Percentiles rank a stretch among this genome's conserved stretches.
Conservation (phyloP, 2,113 vertebrate genomes). For the Trochalopteron elliotii region DNA sequence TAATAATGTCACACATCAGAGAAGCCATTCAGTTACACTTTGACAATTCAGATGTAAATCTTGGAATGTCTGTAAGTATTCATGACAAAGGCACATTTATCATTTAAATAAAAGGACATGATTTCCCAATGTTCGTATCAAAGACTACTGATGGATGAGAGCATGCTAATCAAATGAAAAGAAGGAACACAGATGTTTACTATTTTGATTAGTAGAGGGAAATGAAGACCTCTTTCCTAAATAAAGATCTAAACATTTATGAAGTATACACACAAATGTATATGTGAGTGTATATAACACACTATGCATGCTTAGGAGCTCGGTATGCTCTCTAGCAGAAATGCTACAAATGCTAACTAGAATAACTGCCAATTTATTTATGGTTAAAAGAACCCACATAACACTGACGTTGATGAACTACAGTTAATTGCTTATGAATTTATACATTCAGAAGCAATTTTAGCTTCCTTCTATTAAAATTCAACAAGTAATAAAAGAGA, state of each 20-base stretch:
- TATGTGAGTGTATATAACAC: neutral
- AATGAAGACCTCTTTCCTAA: constrained; percentile 1
- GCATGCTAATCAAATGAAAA: constrained; percentile 65
- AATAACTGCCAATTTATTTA: neutral
- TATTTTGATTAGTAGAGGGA: constrained; percentile 53
- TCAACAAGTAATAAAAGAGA: neutral
- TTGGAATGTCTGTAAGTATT: constrained; percentile 59
- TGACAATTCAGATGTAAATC: constrained; percentile 77
- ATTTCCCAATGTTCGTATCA: constrained; percentile 67
- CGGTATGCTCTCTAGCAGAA: neutral
- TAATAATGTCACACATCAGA: constrained; percentile 70
- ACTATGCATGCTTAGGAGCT: neutral
- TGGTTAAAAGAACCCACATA: neutral
- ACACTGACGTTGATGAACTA: neutral
- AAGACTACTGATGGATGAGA: constrained; percentile 71
- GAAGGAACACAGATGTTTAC: constrained; percentile 69
- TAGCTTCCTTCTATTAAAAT: neutral
- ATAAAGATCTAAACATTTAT: neutral
- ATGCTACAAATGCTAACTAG: neutral
- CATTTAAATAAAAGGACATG: constrained; percentile 72
- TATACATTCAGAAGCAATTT: neutral
- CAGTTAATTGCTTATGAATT: neutral
- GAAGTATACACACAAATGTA: neutral
- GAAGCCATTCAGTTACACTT: constrained; percentile 57
- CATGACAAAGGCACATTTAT: constrained; percentile 71